phyloP scores from a whole-genome alignment of 2,888 invertebrate species.

The Coelogynopora nodosa region DNA sequence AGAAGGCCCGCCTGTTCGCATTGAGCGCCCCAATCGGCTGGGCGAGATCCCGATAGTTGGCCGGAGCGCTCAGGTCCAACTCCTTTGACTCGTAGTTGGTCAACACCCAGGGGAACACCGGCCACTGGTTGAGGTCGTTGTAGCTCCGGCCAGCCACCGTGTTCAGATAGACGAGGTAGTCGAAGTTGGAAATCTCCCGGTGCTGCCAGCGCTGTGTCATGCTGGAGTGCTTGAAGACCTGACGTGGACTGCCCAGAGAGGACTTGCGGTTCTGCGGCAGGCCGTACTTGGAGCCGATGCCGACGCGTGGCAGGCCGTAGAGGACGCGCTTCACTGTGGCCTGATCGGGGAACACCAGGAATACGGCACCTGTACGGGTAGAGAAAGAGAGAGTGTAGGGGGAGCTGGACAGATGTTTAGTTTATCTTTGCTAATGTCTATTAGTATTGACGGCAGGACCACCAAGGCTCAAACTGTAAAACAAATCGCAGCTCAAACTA shows the following conservation, averaged over 20 bases:
- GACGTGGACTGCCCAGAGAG: constrained; percentile 95
- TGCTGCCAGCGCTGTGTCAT: constrained; percentile 99
- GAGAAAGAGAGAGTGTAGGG: too few species aligned
- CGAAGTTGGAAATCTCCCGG: constrained; percentile 97
- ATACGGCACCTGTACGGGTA: constrained; percentile 77
- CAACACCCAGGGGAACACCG: constrained; percentile 97
- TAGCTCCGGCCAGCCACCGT: constrained; percentile 99
- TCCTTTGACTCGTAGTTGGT: constrained; percentile 84
- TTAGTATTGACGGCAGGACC: too few species aligned
- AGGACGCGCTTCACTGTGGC: constrained; percentile 95
- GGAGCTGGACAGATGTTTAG: too few species aligned
- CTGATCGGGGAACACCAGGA: constrained; percentile 96
- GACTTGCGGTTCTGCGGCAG: constrained; percentile 94
- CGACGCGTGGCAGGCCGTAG: constrained; percentile 90
- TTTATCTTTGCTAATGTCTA: neutral
- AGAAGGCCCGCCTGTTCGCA: constrained; percentile 87
- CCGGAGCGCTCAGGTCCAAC: constrained; percentile 87
- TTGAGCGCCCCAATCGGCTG: constrained; percentile 77
- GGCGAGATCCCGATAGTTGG: constrained; percentile 93
- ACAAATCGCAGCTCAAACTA: too few species aligned
- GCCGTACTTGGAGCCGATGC: constrained; percentile 98
- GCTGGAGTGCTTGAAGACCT: constrained; percentile 96
- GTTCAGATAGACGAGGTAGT: constrained; percentile 99
- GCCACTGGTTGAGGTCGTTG: constrained; percentile 98
- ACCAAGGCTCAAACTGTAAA: too few species aligned